phyloP scores from a whole-genome alignment of 2,113 vertebrate species.

The Platycercus adscitus region DNA sequence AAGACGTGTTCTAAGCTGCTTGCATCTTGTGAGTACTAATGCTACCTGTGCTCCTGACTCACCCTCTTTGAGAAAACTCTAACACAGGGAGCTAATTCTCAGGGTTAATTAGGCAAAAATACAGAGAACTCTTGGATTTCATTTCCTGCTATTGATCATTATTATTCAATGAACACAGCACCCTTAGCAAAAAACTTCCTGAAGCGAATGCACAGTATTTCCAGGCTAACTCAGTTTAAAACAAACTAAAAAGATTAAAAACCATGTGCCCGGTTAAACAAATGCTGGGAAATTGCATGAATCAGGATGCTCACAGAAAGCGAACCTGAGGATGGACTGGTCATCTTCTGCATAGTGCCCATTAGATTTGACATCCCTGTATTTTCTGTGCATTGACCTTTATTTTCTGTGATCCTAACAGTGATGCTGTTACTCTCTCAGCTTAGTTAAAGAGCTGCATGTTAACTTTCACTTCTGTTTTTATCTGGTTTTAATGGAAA shows the following conservation, averaged over 20 bases:
- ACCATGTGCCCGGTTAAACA: not conserved
- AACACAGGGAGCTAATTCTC: not conserved
- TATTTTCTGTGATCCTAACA: not conserved
- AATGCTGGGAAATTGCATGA: not conserved
- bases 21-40: not conserved
- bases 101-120: constrained; percentile 24
- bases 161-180: not conserved
- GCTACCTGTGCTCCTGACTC: not conserved
- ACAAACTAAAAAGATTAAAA: not conserved
- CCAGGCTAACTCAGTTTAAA: not conserved
- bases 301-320: not conserved
- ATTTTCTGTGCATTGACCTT: not conserved
- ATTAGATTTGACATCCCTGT: not conserved
- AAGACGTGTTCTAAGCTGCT: constrained; percentile 5
- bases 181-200: not conserved
- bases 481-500: constrained; percentile 23
- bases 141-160: not conserved
- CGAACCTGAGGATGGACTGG: not conserved
- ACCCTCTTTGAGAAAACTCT: not conserved
- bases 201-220: not conserved
- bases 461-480: not conserved
- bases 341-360: not conserved
- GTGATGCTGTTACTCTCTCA: not conserved
- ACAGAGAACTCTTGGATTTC: not conserved
- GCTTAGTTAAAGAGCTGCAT: not conserved